phyloP scores from a whole-genome alignment of 2,797 vertebrate genomes.

The Pseudochirops corinnae region DNA sequence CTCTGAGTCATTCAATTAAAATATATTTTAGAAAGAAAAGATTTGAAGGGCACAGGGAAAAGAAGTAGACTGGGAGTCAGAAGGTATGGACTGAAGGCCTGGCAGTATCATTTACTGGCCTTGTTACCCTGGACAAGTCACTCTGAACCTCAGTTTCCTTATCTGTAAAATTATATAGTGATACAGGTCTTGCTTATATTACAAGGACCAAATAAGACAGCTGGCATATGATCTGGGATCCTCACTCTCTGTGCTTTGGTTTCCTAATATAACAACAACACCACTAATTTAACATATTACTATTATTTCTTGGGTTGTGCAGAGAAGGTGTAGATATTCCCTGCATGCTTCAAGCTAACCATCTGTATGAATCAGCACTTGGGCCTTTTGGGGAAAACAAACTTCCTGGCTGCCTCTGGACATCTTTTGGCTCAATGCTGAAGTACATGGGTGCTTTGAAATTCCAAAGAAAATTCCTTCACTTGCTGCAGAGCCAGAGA shows the following conservation, averaged over 20 bases:
- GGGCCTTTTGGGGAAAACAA: neutral
- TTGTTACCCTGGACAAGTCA: neutral
- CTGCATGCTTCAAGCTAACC: neutral
- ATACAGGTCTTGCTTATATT: neutral
- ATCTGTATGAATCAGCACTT: neutral
- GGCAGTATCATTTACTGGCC: neutral
- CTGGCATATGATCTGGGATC: neutral
- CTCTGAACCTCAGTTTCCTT: neutral
- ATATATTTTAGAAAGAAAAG: neutral
- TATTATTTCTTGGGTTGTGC: neutral
- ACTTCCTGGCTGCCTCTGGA: neutral
- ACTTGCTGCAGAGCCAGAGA: neutral
- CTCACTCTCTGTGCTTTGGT: neutral
- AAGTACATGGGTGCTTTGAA: neutral
- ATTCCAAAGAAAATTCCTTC: neutral
- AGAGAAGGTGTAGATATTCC: neutral
- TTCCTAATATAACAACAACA: neutral
- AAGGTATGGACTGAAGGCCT: neutral
- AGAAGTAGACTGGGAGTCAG: neutral
- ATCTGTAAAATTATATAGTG: neutral
- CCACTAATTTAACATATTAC: neutral
- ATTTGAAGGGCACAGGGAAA: neutral
- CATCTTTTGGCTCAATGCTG: neutral
- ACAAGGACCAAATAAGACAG: neutral
- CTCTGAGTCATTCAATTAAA: neutral